Conservation (phyloP, 2,888 invertebrate species). For the Drepana falcataria region DNA sequence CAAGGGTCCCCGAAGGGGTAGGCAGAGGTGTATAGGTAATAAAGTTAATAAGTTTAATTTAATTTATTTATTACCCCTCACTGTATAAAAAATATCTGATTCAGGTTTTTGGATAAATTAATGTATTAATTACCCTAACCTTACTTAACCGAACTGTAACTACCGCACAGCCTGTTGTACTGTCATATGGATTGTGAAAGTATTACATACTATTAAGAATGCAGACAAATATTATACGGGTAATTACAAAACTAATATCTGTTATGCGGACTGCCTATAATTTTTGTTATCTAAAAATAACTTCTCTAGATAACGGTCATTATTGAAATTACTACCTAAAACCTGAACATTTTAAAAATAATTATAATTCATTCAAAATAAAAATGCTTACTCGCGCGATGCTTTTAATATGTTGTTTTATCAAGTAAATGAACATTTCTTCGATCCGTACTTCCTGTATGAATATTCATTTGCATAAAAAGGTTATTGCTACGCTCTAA, state of each 20-base stretch:
- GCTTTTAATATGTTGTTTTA: background rate
- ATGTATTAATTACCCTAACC: too few species aligned
- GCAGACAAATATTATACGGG: constrained; percentile 13
- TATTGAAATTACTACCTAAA: background rate
- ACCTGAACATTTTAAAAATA: background rate
- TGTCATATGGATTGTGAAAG: background rate
- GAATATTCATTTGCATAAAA: background rate
- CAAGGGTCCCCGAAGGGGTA: too few species aligned
- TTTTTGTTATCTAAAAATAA: constrained; percentile 12
- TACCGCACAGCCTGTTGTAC: too few species aligned
- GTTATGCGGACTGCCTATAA: constrained; percentile 9
- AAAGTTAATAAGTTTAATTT: too few species aligned
- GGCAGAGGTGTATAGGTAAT: too few species aligned
- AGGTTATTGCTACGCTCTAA: background rate
- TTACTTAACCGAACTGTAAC: too few species aligned
- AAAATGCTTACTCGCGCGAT: background rate
- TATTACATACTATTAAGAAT: background rate
- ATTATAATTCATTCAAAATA: background rate
- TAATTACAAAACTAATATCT: constrained; percentile 8
- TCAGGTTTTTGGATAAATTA: too few species aligned
- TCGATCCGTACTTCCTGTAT: background rate
- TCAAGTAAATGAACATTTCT: too few species aligned
- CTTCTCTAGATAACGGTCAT: constrained; percentile 15
- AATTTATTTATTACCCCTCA: too few species aligned
- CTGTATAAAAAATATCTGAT: too few species aligned